Evolutionary conservation across 1,140 invertebrate species (phyloP).

Genomic region (Pissodes strobi): DNA sequence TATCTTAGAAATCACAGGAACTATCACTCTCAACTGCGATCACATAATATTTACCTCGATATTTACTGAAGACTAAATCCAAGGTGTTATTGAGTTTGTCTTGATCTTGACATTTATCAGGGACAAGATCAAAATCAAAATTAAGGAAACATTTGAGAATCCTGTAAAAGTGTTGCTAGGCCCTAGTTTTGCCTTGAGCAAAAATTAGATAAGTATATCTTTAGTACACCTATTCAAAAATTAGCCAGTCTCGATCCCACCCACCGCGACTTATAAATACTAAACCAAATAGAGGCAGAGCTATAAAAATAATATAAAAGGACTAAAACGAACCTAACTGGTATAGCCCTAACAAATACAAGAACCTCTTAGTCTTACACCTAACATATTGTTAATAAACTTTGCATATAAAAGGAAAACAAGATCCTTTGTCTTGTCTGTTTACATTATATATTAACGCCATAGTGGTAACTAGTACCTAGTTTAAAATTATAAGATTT

Average conservation of each 20-base stretch:
- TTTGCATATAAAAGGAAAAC: slow-evolving; percentile 41
- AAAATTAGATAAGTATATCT: no score
- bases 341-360: slow-evolving; percentile 29
- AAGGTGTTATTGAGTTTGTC: no score
- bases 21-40: no score
- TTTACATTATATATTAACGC: slow-evolving; percentile 38
- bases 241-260: slow-evolving; percentile 5
- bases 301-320: slow-evolving; percentile 33
- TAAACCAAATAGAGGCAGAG: slow-evolving; percentile 20
- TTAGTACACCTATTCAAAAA: no score
- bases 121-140: no score
- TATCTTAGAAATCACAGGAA: no score
- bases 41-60: no score
- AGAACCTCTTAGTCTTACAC: slow-evolving; percentile 36
- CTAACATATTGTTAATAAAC: slow-evolving; percentile 43
- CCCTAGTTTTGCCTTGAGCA: no score
- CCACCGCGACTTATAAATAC: slow-evolving; percentile 26
- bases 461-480: slow-evolving; percentile 40
- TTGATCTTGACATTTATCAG: no score
- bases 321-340: slow-evolving; percentile 32
- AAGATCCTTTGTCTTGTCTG: slow-evolving; percentile 37
- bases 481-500: slow-evolving; percentile 40
- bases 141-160: no score
- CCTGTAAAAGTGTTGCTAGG: no score
- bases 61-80: no score